Base-by-base conservation (phyloP, 1,140 invertebrate species). In the Dinoponera quadriceps region DNA sequence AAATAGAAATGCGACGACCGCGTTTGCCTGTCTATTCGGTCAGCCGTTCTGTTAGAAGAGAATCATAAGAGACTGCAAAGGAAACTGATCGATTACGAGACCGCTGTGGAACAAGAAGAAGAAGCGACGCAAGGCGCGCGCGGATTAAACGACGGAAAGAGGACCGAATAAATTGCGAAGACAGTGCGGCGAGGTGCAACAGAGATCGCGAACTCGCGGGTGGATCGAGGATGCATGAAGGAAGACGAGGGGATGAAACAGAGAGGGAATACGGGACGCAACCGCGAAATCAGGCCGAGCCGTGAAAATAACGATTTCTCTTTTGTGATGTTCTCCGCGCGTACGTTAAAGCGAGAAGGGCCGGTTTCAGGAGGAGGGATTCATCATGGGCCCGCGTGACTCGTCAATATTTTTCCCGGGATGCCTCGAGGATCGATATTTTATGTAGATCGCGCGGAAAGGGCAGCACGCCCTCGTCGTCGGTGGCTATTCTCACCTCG, bases 251-350 rank as follows among this genome's bases (percentile, higher is more conserved):
- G 78, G 75, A 38, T 62, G 65, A 51, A 54, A 74, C 57, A 33
- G 18, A 1, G 73, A 63, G n/a, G 71, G 73, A 87, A 85, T 71
- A 71, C 87, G 86, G 87, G 90, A 91, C 88, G 89, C 38, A 86
- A 90, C 89, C 91, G 91, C 91, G 88, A 92, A 92, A 92, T 92
- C 88, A 84, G 85, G 54, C 69, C 60, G 57, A 88, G 77, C 91
- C 90, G 89, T 92, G 92, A 92, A 92, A 92, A 91, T 92, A 93
- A 92, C 91, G 87, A 91, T 92, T 90, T 90, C 88, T 90, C 85
- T 83, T 89, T 92, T 91, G 85, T 89, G 83, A 54, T 77, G 84
- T 68, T 65, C 54, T 71, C 65, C 75, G 65, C 75, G 65, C 73
- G 65, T 89, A 87, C 86, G 83, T 88, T 90, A 88, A 90, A 83